These are phyloP conservation scores for Aurelia coerulea DNA, from an alignment of 30 jellyfish, hydroid and myxozoan genomes.

Conservation along the genomic window DNA sequence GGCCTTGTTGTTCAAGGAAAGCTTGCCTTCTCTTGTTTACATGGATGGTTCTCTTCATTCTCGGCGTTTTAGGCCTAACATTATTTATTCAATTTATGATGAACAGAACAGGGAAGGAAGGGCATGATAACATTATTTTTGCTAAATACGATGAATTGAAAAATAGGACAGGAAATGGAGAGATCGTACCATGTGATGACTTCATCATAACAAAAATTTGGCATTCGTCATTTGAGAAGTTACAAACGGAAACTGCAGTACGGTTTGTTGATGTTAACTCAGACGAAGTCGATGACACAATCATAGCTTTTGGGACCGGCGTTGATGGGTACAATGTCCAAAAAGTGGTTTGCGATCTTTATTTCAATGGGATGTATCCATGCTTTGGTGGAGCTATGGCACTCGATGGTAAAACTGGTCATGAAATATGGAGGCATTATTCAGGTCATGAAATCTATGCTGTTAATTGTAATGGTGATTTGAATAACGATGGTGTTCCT, in stretches of 20 bases:
- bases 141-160: slow-evolving; percentile 6
- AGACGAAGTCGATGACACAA: slow-evolving; percentile 81
- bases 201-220: slow-evolving; percentile 59
- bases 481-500: slow-evolving; percentile 79
- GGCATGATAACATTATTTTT: background rate
- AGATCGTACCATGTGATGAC: slow-evolving; percentile 61
- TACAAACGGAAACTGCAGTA: slow-evolving; percentile 81
- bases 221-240: slow-evolving; percentile 76
- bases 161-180: background rate
- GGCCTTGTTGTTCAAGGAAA: slow-evolving; percentile 39
- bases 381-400: slow-evolving; percentile 91
- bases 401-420: slow-evolving; percentile 74
- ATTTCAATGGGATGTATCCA: slow-evolving; percentile 68
- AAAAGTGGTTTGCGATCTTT: slow-evolving; percentile 52
- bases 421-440: slow-evolving; percentile 84
- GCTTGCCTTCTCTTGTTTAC: slow-evolving; percentile 17
- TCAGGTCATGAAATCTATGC: slow-evolving; percentile 79
- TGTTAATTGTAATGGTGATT: slow-evolving; percentile 87
- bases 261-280: slow-evolving; percentile 76
- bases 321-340: slow-evolving; percentile 65
- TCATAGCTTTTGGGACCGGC: slow-evolving; percentile 85
- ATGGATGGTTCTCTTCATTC: slow-evolving; percentile 36
- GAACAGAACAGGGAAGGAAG: background rate
- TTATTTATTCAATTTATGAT: slow-evolving; percentile 20
- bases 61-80: slow-evolving; percentile 40